Conservation (phyloP, 2,113 vertebrate species). For the Crotophaga sulcirostris region DNA sequence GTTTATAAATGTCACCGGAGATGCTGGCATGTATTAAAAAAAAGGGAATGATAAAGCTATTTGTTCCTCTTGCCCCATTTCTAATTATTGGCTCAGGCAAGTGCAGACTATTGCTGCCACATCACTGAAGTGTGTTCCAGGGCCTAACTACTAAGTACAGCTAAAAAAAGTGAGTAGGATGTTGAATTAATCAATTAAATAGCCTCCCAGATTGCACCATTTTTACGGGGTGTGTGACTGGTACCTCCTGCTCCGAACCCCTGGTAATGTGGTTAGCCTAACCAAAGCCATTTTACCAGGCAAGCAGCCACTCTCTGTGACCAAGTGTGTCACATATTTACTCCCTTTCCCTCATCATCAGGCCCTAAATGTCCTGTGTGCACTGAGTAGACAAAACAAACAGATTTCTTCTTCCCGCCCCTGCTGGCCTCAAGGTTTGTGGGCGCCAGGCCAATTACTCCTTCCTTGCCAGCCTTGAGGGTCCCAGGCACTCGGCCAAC, state of each 20-base stretch:
- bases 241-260: background rate
- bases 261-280: background rate
- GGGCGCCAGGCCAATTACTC: background rate
- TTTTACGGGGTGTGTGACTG: background rate
- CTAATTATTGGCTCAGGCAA: background rate
- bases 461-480: background rate
- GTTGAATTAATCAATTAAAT: background rate
- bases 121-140: background rate
- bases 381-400: background rate
- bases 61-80: background rate
- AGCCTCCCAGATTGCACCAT: background rate
- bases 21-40: background rate
- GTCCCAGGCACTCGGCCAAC: background rate
- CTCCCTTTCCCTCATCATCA: background rate
- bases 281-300: background rate
- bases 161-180: background rate
- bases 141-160: background rate
- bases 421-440: too few relatives aligned
- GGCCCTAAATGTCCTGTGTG: background rate
- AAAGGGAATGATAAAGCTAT: background rate
- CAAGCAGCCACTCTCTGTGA: background rate
- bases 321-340: fast-evolving
- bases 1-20: background rate
- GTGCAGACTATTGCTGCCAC: background rate
- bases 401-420: background rate